Evolutionary conservation across 2,888 invertebrate species (phyloP), one percentile per base, ranked within the genome.

Genomic region (Xanthostigma xanthostigma): DNA sequence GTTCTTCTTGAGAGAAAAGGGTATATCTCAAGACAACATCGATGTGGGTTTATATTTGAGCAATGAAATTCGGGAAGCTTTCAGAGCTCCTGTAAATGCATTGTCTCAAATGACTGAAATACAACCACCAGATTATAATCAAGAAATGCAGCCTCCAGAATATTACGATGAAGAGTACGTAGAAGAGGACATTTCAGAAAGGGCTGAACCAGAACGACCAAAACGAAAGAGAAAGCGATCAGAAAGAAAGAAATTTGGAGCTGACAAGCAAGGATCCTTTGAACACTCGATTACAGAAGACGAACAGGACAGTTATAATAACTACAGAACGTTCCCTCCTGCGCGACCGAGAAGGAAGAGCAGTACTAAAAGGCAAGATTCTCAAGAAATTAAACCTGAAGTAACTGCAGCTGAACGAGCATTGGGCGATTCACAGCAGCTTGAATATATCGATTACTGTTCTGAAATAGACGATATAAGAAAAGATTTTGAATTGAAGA

Each of bases 1-100:
- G 69, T 90, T 89, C 70, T 87, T 88, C 64, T 71, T 89, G 52
- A 75, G 88, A 56, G 83, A 84, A 65, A 81, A 84, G 62, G 88
- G 86, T 52, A 81, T 87, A 60, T 86, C 87, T 54, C 81, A 81
- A 60, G 87, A 87, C 65, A 82, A 87, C 68, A 84, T 87, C 61
- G 81, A 83, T 65, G 74, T 86, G 50, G 81, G 84, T 51, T 77
- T 80, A 64, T 86, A 84, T 60, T 73, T 88, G 49, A 84, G 81
- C 59, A 78, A 79, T 46, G 87, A 88, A 67, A 84, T 89, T 56
- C 75, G 84, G 55, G 85, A 87, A 66, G 86, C 85, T 34, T 81
- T 88, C 59, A 73, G 76, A 61, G 74, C 74, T 51, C 79, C 80
- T 8, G 72, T 71, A 48, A 87, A 83, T 62, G 75, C 79, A 10